These are phyloP conservation scores for Plumapathes pennacea DNA, from an alignment of 92 coral and sea anemone species.

Conservation along the genomic window DNA sequence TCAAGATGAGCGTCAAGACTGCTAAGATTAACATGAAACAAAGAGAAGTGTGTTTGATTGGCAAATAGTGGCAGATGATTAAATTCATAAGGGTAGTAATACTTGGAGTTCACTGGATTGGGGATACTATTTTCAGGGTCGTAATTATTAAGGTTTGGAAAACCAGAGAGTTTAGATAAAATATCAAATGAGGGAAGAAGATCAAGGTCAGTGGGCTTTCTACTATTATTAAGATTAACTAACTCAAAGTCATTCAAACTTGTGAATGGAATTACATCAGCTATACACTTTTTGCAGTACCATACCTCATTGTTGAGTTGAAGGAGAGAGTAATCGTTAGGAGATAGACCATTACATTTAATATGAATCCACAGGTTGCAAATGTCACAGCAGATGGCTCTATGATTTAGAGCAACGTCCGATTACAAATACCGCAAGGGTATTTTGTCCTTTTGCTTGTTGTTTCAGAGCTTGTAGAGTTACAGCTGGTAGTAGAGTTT, in stretches of 20 bases:
- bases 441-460: too few relatives aligned
- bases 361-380: constrained; percentile 2
- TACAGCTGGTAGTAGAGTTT: too few relatives aligned
- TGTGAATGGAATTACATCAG: constrained; percentile 4
- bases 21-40: background rate
- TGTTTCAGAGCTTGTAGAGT: too few relatives aligned
- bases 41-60: constrained; percentile 1
- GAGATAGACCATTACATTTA: constrained; percentile 13
- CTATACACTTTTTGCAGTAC: constrained; percentile 8
- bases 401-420: too few relatives aligned
- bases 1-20: background rate
- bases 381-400: constrained; percentile 1
- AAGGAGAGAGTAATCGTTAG: background rate
- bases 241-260: constrained; percentile 19
- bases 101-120: constrained; percentile 18
- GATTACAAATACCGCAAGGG: too few relatives aligned
- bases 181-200: constrained; percentile 26
- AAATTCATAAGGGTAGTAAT: constrained; percentile 22
- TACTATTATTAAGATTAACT: constrained; percentile 7
- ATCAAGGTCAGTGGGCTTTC: constrained; percentile 26
- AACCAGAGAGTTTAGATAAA: constrained; percentile 15
- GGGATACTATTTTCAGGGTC: constrained; percentile 19
- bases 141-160: constrained; percentile 7
- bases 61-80: background rate
- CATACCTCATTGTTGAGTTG: constrained; percentile 13